Base-by-base conservation (phyloP, 2,113 vertebrate genomes). In the Vulpes vulpes region DNA sequence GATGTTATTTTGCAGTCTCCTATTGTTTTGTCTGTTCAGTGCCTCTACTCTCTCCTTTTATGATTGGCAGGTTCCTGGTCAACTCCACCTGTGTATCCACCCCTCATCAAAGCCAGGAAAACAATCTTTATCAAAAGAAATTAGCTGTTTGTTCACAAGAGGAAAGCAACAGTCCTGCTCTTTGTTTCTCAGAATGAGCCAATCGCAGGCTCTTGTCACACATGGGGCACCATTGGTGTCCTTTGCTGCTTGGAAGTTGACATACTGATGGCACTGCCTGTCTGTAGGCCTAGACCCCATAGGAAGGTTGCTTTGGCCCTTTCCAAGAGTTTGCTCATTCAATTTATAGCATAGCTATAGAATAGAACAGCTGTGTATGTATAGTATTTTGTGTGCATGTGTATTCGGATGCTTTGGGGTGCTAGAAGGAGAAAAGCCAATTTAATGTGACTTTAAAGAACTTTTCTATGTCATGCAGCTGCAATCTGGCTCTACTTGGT, bases 181-280 rank as follows among this genome's bases (percentile, higher is more conserved):
- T 62, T 60, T 53, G 10, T 53, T 76, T 92, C 79, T 8, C 9
- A 22, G 25, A 4, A 1, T 27, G 65, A 74, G 35, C 59, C 32
- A 3, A 35, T 27, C 16, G 14, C 27, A 22, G 57, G 35, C 84
- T 86, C 74, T 74, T 32, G 51, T 19, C 20, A 35, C 89, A 38
- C 23, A 1, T 1, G 3, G 20, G n/a, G 32, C 0, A 1, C 2
- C 35, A 3, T 0, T 0, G 25, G 5, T n/a, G 35, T 43, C 38
- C n/a, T 55, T 82, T 43, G 27, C 15, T 10, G 19, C 9, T 8
- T 2, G 23, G 49, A 19, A 4, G 55, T 2, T 20, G 57, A 16
- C 38, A 5, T 87, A 49, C 65, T 38, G 8, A 30, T 11, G 32
- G 6, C 15, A 17, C 35, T 16, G 16, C n/a, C 84, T 0, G 0